Evolutionary conservation across 2,888 invertebrate genomes (phyloP).

Genomic region (Limenitis camilla): DNA sequence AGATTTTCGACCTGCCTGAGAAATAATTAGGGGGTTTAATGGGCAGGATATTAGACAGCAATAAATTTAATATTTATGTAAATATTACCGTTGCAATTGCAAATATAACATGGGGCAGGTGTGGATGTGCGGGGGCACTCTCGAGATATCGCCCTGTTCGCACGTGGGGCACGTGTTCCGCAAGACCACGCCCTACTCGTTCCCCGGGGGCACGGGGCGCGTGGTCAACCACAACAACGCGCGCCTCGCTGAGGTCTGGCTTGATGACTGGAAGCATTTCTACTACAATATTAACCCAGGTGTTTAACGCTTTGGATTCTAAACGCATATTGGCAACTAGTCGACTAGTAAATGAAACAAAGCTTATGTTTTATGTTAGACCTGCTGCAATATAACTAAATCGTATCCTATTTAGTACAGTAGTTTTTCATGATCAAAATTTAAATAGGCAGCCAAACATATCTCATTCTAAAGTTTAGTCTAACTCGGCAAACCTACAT

Average conservation of each 20-base stretch:
- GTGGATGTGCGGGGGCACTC: constrained; percentile 97
- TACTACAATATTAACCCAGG: constrained; percentile 99
- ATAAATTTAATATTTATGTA: too few species aligned
- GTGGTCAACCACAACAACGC: constrained; percentile 99
- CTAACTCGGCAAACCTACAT: too few species aligned
- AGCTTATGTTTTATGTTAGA: too few species aligned
- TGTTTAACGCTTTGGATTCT: constrained; percentile 44
- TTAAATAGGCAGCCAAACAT: too few species aligned
- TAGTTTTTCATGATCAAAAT: too few species aligned
- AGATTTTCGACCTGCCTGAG: too few species aligned
- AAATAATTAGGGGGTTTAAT: too few species aligned
- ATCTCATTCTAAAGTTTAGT: too few species aligned
- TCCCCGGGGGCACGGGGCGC: constrained; percentile 97
- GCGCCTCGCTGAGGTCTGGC: constrained; percentile 98
- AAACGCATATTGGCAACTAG: constrained; percentile 9
- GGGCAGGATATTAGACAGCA: too few species aligned
- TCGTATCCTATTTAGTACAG: neutral
- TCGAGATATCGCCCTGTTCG: constrained; percentile 96
- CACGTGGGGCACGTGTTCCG: constrained; percentile 98
- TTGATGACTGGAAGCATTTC: constrained; percentile 99
- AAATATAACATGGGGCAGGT: constrained; percentile 75
- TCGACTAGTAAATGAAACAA: neutral
- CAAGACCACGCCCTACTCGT: constrained; percentile 97
- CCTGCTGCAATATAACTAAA: too few species aligned
- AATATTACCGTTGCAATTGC: too few species aligned